A percentile compares a stretch with the other conserved stretches of the same genome.
These are phyloP conservation scores for Eumaeus atala DNA, from an alignment of 1,140 invertebrate species.

Conservation along the genomic window DNA sequence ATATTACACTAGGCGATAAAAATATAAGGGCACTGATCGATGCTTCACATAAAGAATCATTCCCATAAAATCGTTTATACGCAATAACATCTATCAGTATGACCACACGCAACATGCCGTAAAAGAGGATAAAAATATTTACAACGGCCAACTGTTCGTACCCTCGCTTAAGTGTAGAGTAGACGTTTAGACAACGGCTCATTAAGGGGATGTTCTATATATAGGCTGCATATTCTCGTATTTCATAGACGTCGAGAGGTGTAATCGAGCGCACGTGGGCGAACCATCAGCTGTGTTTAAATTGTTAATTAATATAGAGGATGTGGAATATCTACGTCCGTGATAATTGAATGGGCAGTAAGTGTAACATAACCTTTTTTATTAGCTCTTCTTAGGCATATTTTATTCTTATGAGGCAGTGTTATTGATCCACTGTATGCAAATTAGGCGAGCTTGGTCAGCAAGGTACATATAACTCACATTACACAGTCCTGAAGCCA, in stretches of 20 bases:
- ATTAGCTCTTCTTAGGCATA: no score
- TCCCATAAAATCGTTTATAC: constrained; percentile 13
- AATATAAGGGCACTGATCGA: constrained; percentile 8
- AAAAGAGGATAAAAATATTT: constrained; percentile 36
- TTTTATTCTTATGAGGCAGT: no score
- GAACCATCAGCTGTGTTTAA: not conserved
- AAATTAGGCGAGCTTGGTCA: no score
- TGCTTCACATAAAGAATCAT: constrained; percentile 4
- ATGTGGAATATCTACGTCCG: no score
- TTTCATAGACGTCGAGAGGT: constrained; percentile 44
- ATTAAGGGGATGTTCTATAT: constrained; percentile 58
- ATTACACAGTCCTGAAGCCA: no score
- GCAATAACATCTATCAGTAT: constrained; percentile 10
- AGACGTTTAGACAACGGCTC: constrained; percentile 36
- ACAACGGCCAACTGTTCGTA: constrained; percentile 36
- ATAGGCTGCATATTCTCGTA: constrained; percentile 38
- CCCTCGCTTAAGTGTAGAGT: constrained; percentile 6
- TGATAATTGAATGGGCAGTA: no score
- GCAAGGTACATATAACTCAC: no score
- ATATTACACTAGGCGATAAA: constrained; percentile 10
- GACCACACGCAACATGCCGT: constrained; percentile 28
- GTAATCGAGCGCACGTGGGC: constrained; percentile 55
- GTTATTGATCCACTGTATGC: no score
- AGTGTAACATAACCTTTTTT: no score
- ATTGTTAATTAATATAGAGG: no score